A percentile compares a stretch with the other conserved stretches of the same genome.
These are phyloP conservation scores for Mobula hypostoma DNA, from an alignment of 2,113 vertebrate genomes.

Conservation along the genomic window DNA sequence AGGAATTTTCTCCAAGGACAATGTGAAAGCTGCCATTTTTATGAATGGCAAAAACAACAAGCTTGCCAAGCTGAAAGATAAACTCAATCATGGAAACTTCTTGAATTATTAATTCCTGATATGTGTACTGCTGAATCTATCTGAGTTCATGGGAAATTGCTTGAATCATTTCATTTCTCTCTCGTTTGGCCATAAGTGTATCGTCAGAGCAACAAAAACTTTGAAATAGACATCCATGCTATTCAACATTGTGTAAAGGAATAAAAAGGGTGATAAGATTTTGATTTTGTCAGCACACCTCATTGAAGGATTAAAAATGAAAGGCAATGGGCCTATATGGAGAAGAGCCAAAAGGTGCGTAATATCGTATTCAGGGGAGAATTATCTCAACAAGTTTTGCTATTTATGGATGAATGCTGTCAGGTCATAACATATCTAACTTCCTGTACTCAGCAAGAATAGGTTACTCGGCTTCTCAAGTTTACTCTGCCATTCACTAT, in stretches of 20 bases:
- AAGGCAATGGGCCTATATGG: neutral
- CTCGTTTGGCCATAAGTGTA: neutral
- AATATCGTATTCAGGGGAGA: neutral
- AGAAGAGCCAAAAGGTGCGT: neutral
- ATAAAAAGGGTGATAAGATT: neutral
- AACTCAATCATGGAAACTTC: neutral
- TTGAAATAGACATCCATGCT: neutral
- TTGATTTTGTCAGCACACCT: neutral
- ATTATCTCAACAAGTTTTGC: neutral
- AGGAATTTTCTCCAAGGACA: neutral
- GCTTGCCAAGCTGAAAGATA: neutral
- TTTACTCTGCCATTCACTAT: too few relatives aligned
- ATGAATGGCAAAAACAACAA: neutral
- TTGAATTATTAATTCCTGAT: neutral
- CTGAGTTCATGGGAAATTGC: neutral
- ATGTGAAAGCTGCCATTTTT: neutral
- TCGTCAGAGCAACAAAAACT: neutral
- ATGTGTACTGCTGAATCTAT: neutral
- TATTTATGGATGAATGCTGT: neutral
- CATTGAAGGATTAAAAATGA: neutral
- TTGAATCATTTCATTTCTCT: neutral
- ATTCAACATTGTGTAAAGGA: neutral
- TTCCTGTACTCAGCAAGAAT: too few relatives aligned
- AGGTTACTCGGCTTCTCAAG: too few relatives aligned
- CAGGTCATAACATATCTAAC: neutral